A percentile compares a stretch with the other conserved stretches of the same genome.
phyloP scores from a whole-genome alignment of 2,888 invertebrate genomes.

The Epistrophella euchroma region DNA sequence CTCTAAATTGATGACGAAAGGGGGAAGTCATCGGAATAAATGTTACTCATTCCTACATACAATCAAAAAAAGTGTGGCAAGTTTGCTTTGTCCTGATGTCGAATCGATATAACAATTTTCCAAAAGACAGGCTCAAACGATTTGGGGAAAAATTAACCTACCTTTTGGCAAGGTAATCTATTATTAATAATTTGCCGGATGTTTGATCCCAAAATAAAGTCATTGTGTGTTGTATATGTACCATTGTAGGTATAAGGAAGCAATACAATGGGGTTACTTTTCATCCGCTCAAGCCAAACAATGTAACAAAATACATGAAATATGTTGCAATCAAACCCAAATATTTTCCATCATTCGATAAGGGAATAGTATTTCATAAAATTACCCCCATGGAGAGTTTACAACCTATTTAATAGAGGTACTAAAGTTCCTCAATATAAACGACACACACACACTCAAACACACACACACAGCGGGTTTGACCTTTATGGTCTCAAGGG shows the following conservation, averaged over 20 bases:
- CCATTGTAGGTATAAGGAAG: not conserved
- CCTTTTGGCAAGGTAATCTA: slow-evolving; percentile 37
- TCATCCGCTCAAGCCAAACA: slow-evolving; percentile 9
- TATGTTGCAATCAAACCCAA: slow-evolving; percentile 67
- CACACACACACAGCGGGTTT: slow-evolving; percentile 12
- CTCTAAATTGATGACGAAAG: slow-evolving; percentile 12
- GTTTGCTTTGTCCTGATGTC: not conserved
- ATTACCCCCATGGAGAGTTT: slow-evolving; percentile 59
- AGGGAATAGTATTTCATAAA: slow-evolving; percentile 51
- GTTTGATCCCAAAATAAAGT: slow-evolving; percentile 37
- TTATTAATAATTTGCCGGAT: slow-evolving; percentile 41
- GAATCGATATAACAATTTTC: slow-evolving; percentile 16
- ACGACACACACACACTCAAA: not conserved
- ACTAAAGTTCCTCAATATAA: slow-evolving; percentile 25
- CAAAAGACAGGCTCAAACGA: slow-evolving; percentile 11
- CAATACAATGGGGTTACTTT: not conserved
- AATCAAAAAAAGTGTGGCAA: not conserved
- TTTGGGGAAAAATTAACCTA: slow-evolving; percentile 24
- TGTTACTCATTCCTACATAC: not conserved
- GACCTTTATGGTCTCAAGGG: slow-evolving; percentile 34
- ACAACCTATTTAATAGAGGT: slow-evolving; percentile 58
- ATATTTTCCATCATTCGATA: slow-evolving; percentile 65
- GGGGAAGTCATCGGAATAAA: not conserved
- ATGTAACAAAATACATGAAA: slow-evolving; percentile 62
- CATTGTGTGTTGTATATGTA: not conserved